A percentile compares a stretch with the other conserved stretches of the same genome.
These are phyloP conservation scores for Valencia hispanica DNA, from an alignment of 2,797 vertebrate species.

Conservation along the genomic window DNA sequence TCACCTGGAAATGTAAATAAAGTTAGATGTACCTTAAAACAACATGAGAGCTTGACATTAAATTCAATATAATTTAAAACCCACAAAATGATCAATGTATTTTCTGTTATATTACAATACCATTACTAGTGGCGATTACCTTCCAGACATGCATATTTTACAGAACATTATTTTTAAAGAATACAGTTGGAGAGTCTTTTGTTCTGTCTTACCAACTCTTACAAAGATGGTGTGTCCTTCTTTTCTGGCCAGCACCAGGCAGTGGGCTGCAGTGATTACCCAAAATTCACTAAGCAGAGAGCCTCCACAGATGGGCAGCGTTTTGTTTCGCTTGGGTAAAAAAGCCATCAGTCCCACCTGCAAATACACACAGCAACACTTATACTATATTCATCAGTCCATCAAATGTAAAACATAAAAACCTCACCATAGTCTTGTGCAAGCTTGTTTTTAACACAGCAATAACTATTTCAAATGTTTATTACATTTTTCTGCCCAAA, in stretches of 20 bases:
- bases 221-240: slow-evolving; percentile 50
- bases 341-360: slow-evolving; percentile 84
- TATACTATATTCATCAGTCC: background rate
- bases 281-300: slow-evolving; percentile 89
- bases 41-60: background rate
- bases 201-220: slow-evolving; percentile 70
- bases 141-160: background rate
- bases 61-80: background rate
- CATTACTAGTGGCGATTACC: background rate
- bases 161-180: background rate
- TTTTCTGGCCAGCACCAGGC: slow-evolving; percentile 47
- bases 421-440: background rate
- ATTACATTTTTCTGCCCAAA: background rate
- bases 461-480: background rate
- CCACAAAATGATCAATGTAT: too few relatives aligned
- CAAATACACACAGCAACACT: slow-evolving; percentile 13
- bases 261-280: slow-evolving; percentile 94
- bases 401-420: background rate
- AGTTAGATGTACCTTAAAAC: background rate
- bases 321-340: accelerated
- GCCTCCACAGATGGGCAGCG: slow-evolving; percentile 85
- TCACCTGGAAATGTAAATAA: slow-evolving; percentile 82
- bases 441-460: background rate
- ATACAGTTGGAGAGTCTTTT: background rate
- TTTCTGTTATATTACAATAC: background rate